Evolutionary conservation across 2,113 vertebrate species (phyloP), one percentile per base, ranked within the genome.

Genomic region (Hystrix cristata): DNA sequence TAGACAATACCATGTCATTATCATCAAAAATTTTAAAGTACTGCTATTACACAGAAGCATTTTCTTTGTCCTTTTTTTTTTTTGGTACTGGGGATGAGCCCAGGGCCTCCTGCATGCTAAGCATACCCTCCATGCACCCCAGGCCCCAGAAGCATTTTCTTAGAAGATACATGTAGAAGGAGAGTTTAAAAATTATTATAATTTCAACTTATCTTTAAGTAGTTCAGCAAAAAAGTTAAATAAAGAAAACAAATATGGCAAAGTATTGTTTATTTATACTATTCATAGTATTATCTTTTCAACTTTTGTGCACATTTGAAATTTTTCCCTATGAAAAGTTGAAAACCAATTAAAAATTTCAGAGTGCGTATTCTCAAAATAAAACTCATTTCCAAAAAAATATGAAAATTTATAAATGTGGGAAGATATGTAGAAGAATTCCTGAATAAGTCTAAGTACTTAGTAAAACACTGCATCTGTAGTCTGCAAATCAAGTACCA

Each of bases 381-480:
- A 83, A 91, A 95, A 89, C 43, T 78, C 59, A 87, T 86, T 95
- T 95, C 87, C 29, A 94, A 94, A 67, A 80, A 94, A 92, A 87
- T n/a, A 81, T 27, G 62, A 53, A 92, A 92, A 83, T 51, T 67
- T 51, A 82, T 31, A 23, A 43, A 71, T 48, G 11, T 83, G 1
- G 19, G 43, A 90, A 95, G 94, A 80, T 57, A 80, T 8, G 9
- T 48, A 86, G 67, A 34, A 65, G 25, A 95, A 71, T 94, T 83
- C 67, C 53, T 93, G 90, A 91, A 31, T 85, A 90, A 89, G 51
- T 43, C 46, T n/a, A 90, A 92, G 25, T 74, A 95, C 84, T 67
- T 78, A 78, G 82, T 19, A 67, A 94, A 95, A 87, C 46, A 59
- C 16, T 53, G 18, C 43, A 69, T 27, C 67, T 87, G 14, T 72